Percentiles rank a stretch among this genome's conserved stretches.
These are phyloP conservation scores for Coregonus sp. DNA, from an alignment of 2,797 vertebrate genomes.

Conservation along the genomic window DNA sequence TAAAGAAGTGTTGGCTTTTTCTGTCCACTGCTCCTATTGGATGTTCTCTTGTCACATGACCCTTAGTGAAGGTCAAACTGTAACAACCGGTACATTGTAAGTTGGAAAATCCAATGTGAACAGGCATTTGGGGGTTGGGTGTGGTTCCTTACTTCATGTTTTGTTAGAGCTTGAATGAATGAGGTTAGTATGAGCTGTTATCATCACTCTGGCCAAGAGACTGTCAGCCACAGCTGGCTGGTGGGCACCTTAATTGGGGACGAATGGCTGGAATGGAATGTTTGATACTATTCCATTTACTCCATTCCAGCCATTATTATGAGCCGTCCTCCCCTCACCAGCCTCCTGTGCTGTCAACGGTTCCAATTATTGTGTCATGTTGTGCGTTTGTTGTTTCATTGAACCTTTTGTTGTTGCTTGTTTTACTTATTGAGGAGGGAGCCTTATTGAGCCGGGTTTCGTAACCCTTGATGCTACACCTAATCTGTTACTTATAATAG, in stretches of 20 bases:
- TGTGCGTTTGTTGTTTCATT: neutral
- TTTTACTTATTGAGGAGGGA: neutral
- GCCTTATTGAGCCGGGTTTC: neutral
- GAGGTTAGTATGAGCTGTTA: neutral
- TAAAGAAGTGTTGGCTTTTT: slow-evolving; percentile 53
- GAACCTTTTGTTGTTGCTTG: neutral
- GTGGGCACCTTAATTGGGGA: too few species aligned
- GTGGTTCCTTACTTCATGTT: slow-evolving; percentile 39
- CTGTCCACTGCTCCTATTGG: slow-evolving; percentile 30
- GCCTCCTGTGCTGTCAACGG: too few species aligned
- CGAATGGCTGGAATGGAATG: too few species aligned
- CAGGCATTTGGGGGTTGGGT: neutral
- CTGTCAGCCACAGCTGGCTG: too few species aligned
- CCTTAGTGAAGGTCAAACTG: slow-evolving; percentile 27
- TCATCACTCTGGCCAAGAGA: too few species aligned
- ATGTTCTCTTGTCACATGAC: slow-evolving; percentile 34
- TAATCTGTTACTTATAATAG: too few species aligned
- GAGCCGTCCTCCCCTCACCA: too few species aligned
- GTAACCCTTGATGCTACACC: neutral
- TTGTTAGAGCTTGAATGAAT: neutral
- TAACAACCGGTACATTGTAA: neutral
- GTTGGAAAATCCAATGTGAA: slow-evolving; percentile 57
- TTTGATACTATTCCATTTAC: too few species aligned
- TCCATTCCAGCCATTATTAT: too few species aligned
- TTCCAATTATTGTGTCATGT: neutral